A percentile compares a stretch with the other conserved stretches of the same genome.
phyloP scores from a whole-genome alignment of 2,797 vertebrate species.

The Anomalospiza imberbis region DNA sequence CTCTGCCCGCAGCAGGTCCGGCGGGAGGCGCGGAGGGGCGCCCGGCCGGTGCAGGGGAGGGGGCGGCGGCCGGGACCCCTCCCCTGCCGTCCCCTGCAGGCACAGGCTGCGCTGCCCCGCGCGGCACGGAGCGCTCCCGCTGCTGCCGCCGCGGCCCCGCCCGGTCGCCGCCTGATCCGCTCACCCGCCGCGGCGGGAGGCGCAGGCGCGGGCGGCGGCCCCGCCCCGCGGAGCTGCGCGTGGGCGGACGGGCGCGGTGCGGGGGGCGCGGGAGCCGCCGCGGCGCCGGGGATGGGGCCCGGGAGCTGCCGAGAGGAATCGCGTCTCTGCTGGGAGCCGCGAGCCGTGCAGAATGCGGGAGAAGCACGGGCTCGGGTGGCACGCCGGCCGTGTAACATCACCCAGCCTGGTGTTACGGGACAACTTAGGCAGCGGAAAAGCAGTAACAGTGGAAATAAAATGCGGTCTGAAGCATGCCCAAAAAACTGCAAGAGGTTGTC shows the following conservation, averaged over 20 bases:
- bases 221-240: not conserved
- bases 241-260: not conserved
- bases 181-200: not conserved
- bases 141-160: not conserved
- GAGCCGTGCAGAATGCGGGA: rapidly evolving
- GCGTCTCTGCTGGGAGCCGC: rapidly evolving
- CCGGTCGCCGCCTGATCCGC: not conserved
- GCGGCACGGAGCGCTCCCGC: no score
- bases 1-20: not conserved
- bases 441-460: not conserved
- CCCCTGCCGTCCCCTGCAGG: not conserved
- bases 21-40: not conserved
- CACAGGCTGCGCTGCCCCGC: not conserved
- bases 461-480: rapidly evolving
- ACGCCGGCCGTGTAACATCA: rapidly evolving
- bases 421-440: not conserved
- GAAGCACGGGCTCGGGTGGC: not conserved
- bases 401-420: not conserved
- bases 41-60: not conserved
- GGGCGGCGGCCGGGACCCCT: not conserved
- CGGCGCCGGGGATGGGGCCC: not conserved
- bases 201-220: not conserved
- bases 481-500: not conserved
- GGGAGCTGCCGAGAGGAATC: rapidly evolving
- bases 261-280: no score